phyloP scores from a whole-genome alignment of 2,888 invertebrate species.

The Polymixis lichenea region DNA sequence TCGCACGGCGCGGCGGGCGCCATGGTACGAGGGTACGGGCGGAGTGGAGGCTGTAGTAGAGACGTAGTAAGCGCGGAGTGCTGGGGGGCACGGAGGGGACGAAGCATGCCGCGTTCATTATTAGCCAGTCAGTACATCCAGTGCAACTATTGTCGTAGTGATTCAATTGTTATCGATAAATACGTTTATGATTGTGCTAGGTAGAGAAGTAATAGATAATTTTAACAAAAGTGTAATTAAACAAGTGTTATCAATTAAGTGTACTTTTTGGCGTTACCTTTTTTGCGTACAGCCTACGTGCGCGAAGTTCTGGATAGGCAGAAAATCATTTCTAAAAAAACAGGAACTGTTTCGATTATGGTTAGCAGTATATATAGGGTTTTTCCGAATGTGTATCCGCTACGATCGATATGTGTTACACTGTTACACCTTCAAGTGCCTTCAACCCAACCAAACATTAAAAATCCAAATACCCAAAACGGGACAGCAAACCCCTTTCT shows the following conservation, averaged over 20 bases:
- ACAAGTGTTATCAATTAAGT: neutral
- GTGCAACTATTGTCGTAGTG: conserved; percentile 32
- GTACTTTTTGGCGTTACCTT: neutral
- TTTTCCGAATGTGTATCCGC: neutral
- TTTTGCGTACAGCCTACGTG: neutral
- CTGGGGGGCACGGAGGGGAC: conserved; percentile 58
- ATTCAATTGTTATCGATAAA: conserved; percentile 32
- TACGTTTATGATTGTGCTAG: neutral
- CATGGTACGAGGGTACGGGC: conserved; percentile 75
- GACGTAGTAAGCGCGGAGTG: conserved; percentile 80
- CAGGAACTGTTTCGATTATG: neutral
- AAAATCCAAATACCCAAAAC: neutral
- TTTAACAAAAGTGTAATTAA: neutral
- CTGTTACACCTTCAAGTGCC: neutral
- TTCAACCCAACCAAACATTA: neutral
- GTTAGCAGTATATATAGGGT: neutral
- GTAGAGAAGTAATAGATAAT: neutral
- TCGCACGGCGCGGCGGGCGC: conserved; percentile 66
- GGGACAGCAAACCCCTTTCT: neutral
- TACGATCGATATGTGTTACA: neutral
- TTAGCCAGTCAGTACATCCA: conserved; percentile 73
- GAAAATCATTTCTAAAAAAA: neutral
- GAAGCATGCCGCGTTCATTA: conserved; percentile 78
- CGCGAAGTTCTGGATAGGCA: neutral
- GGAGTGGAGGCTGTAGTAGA: conserved; percentile 81